A percentile compares a stretch with the other conserved stretches of the same genome.
Evolutionary conservation across 2,797 vertebrate species (phyloP).

Genomic region (Avahi laniger): DNA sequence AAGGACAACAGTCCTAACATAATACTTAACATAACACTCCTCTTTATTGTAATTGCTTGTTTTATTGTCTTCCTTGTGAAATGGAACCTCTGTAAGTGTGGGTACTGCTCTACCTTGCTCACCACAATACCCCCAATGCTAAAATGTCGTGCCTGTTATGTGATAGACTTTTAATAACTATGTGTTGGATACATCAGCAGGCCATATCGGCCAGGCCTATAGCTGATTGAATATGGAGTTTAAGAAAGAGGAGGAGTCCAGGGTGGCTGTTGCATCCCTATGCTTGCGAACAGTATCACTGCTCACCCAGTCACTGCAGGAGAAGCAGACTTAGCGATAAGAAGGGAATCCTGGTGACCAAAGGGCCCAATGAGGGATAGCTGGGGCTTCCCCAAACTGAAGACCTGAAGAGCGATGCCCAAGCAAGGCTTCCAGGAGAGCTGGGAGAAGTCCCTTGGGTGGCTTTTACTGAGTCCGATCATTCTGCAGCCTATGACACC

Average conservation of each 20-base stretch:
- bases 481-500: not conserved
- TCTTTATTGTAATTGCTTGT: not conserved
- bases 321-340: not conserved
- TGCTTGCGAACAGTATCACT: not conserved
- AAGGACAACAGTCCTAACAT: not conserved
- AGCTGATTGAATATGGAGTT: not conserved
- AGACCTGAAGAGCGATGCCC: not conserved
- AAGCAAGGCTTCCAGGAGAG: not conserved
- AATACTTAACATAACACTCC: not conserved
- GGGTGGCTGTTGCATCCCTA: not conserved
- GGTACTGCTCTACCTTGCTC: not conserved
- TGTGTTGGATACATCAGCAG: not conserved
- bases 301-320: not conserved
- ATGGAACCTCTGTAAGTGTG: not conserved
- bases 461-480: not conserved
- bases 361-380: not conserved
- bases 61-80: not conserved
- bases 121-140: not conserved
- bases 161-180: not conserved
- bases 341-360: not conserved
- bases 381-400: not conserved
- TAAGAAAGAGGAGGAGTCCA: not conserved
- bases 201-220: not conserved
- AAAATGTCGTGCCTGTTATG: not conserved
- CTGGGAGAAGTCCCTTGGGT: not conserved